Evolutionary conservation across 2,797 vertebrate genomes (phyloP), one percentile per base, ranked within the genome.

Genomic region (Sparus aurata): DNA sequence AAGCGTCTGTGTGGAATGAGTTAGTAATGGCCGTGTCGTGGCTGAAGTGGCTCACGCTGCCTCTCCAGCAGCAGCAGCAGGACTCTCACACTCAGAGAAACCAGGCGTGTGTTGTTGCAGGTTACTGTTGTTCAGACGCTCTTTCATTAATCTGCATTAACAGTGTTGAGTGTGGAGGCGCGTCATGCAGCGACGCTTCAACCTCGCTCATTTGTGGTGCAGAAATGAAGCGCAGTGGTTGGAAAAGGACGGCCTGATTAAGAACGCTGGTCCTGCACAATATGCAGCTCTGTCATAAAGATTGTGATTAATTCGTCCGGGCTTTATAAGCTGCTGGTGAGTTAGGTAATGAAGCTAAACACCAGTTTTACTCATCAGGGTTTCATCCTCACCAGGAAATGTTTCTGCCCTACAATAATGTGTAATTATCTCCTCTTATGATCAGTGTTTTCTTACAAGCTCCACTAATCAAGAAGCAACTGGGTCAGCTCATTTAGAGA

Each of bases 91-190:
- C 81, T 77, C 86, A 22, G 9, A 77, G 86, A 89, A 83, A 80
- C 38, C 59, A 84, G 75, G 41, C 57, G 45, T 74, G 65, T 55
- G 3, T 77, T 82, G 65, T 79, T 47, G 49, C 84, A 13, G 71
- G 67, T 76, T 52, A 5, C 68, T 30, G 74, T 78, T 52, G 69
- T 16, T 38, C 73, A 49, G 70, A 71, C 88, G 89, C 86, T 87
- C 83, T 81, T 87, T 92, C 91, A 90, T 93, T 91, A 91, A 94
- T 93, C 87, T 87, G 89, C 86, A 89, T 94, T 86, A 90, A 77
- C 84, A 38, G 65, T 41, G 41, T 69, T 82, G 66, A 83, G 50
- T 45, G 58, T 79, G 84, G 83, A 79, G 75, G 77, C 12, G 74
- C 75, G 83, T 84, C 85, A 74, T 59, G 75, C 22, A 23, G 74